Percentiles rank a stretch among this genome's conserved stretches.
Evolutionary conservation across 2,888 invertebrate species (phyloP).

Genomic region (Druceiella hillmani): DNA sequence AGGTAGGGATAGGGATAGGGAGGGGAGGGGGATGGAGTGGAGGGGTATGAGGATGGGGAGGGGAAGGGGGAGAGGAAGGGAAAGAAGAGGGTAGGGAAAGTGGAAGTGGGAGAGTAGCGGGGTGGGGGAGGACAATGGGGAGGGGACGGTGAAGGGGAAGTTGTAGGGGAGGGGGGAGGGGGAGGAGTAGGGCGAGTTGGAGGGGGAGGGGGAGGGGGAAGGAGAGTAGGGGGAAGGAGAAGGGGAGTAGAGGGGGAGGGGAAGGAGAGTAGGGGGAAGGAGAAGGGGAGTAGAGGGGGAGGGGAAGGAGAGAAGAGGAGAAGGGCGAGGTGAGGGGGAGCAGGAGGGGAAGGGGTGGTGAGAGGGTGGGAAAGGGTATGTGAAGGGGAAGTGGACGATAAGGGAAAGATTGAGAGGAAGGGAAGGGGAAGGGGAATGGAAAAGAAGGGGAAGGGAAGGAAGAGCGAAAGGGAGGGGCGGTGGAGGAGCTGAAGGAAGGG

Average conservation of each 20-base stretch:
- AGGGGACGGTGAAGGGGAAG: neutral
- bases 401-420: neutral
- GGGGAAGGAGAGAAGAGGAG: neutral
- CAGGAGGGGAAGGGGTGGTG: neutral
- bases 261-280: neutral
- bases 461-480: too few relatives aligned
- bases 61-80: too few relatives aligned
- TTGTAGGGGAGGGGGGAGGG: neutral
- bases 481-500: too few relatives aligned
- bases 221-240: neutral
- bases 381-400: neutral
- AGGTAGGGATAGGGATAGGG: too few relatives aligned
- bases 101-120: too few relatives aligned
- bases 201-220: neutral
- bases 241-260: neutral
- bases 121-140: neutral
- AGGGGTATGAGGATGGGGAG: too few relatives aligned
- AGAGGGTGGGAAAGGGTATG: neutral
- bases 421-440: neutral
- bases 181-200: neutral
- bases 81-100: too few relatives aligned
- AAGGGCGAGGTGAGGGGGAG: neutral
- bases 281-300: neutral
- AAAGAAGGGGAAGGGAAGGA: neutral
- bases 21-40: too few relatives aligned